These are phyloP conservation scores for Dryadula phaetusa DNA, from an alignment of 2,888 invertebrate genomes.

Conservation along the genomic window DNA sequence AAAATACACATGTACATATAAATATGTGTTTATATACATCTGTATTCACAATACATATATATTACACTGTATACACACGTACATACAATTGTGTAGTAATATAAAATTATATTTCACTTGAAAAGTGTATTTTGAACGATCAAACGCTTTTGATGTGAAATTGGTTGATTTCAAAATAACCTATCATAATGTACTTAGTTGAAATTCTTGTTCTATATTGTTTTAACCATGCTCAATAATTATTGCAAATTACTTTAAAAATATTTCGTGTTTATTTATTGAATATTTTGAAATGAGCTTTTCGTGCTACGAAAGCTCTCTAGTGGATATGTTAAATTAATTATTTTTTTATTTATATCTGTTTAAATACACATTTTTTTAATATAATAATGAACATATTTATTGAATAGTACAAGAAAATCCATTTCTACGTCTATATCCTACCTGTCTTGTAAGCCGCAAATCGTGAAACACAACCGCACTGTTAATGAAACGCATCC, in stretches of 20 bases:
- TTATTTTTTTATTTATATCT: no score
- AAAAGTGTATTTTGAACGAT: neutral
- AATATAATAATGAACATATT: neutral
- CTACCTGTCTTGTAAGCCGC: conserved; percentile 8
- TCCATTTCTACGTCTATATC: neutral
- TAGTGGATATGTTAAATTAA: no score
- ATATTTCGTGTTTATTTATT: neutral
- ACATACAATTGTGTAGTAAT: neutral
- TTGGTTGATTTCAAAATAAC: neutral
- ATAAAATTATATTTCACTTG: neutral
- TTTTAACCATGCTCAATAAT: neutral
- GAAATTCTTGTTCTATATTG: neutral
- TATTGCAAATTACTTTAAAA: neutral
- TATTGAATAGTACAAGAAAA: neutral
- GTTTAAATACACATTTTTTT: no score
- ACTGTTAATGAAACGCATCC: neutral
- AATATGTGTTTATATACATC: no score
- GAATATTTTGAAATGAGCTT: no score
- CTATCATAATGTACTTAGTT: neutral
- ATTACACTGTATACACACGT: neutral
- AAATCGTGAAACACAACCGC: neutral
- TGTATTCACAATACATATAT: no score
- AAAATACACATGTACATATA: neutral
- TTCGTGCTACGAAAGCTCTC: no score
- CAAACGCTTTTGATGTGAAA: conserved; percentile 6